Base-by-base conservation (phyloP, 2,113 vertebrate genomes). In the Anguilla rostrata region DNA sequence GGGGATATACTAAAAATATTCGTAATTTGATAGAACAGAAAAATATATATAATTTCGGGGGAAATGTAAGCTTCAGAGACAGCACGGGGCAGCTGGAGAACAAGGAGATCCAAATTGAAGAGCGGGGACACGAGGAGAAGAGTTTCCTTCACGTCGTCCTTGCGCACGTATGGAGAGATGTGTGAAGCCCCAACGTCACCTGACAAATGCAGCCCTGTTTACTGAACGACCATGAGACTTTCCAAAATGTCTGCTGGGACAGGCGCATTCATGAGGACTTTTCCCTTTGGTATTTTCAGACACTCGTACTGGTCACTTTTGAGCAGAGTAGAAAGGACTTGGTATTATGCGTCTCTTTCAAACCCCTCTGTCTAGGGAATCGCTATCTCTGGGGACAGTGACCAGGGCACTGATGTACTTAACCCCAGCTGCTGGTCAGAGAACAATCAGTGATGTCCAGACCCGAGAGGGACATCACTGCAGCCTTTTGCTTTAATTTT, bases 1-100 rank as follows among this genome's bases (percentile, higher is more conserved):
- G n/a, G 84, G 87, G 89, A 92, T 83, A 92, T 83, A 87, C 83
- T 87, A 89, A 92, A 88, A 92, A 94, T 91, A 90, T 91, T 89
- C 88, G 88, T 92, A 87, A 92, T 91, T 87, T 89, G 86, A 94
- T 92, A 82, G 89, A 90, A 90, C 85, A 82, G 89, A 41, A 78
- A 79, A 80, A 26, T 1, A 66, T 34, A 34, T 34, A 53, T 9
- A 82, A 90, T 89, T 87, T 29, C 88, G 49, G 60, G 60, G 87
- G 75, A 78, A 92, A 90, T 83, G 26, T n/a, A 86, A 90, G 89
- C 84, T 89, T 86, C 56, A 89, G 79, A 86, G 88, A 85, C 18
- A 14, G 57, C 8, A 12, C 15, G 34, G 84, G 83, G 22, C 80
- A 78, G 88, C 49, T 89, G 75, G 88, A 63, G 4, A 89, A 90